Evolutionary conservation across 2,888 invertebrate genomes (phyloP), one percentile per base, ranked within the genome.

Genomic region (Laspeyria flexula): DNA sequence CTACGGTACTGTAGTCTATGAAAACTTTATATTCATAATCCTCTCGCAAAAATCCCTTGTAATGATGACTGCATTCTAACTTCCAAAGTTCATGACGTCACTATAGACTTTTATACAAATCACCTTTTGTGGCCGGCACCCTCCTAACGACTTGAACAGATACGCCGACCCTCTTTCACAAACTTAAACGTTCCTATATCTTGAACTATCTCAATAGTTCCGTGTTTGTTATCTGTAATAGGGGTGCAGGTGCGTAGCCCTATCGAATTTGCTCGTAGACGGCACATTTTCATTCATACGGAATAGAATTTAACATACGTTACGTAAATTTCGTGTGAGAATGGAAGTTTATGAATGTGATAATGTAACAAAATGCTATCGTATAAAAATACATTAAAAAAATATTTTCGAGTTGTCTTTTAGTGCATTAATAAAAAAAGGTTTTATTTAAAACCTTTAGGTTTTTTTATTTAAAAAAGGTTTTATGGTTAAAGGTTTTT

Each of bases 281-380:
- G 40, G 23, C 33, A 37, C 27, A 29, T 46, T 25, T 27, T 33
- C 33, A 4, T 39, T 39, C 15, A 53, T 53, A 64, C 59, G 60
- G 65, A 75, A 80, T 80, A 73, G 67, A 74, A 74, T 76, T 69
- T 67, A 65, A 62, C 38, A 54, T 68, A 65, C 58, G 5, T 7
- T 15, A 9, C 44, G 29, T 55, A 27, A 30, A 7, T 30, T n/a
- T n/a, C n/a, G n/a, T n/a, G n/a, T n/a, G n/a, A 21, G 21, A 21
- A 21, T 21, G n/a, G 21, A 3, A 21, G 21, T 21, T 5, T 21
- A 21, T 21, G 21, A 21, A 21, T 21, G 21, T 21, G 21, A 21
- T 5, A 21, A 21, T 21, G 21, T 21, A 21, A 21, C n/a, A n/a
- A n/a, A n/a, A n/a, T n/a, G n/a, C n/a, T n/a, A n/a, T 66, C 64